Percentiles rank a stretch among this genome's conserved stretches.
Evolutionary conservation across 2,888 invertebrate genomes (phyloP).

Genomic region (Oegoconia quadripuncta): DNA sequence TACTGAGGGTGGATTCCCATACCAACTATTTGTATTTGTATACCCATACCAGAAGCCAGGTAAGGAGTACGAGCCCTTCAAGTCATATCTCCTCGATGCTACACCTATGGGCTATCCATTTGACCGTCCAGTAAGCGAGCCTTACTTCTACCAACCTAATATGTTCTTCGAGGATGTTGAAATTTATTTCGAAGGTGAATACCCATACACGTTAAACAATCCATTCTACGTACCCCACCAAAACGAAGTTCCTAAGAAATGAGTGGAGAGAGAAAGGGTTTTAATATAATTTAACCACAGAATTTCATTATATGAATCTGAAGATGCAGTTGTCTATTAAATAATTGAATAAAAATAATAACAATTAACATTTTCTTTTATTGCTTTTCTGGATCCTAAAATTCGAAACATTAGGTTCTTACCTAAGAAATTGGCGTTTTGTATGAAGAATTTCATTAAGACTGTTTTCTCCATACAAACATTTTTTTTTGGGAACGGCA

Average conservation of each 20-base stretch:
- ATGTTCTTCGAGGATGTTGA: constrained; percentile 79
- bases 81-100: constrained; percentile 58
- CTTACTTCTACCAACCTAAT: constrained; percentile 76
- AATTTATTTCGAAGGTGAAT: constrained; percentile 56
- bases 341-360: too few relatives aligned
- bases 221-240: constrained; percentile 7
- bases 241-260: constrained; percentile 13
- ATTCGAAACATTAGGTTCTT: too few relatives aligned
- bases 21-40: constrained; percentile 82
- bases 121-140: constrained; percentile 70
- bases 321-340: too few relatives aligned
- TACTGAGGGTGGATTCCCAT: constrained; percentile 81
- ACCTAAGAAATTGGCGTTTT: too few relatives aligned
- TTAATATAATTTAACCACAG: constrained; percentile 17
- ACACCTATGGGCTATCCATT: constrained; percentile 79
- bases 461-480: too few relatives aligned
- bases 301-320: constrained; percentile 34
- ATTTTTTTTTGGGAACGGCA: too few relatives aligned
- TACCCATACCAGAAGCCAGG: constrained; percentile 70
- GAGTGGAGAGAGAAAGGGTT: constrained; percentile 7
- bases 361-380: too few relatives aligned
- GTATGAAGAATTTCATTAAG: too few relatives aligned
- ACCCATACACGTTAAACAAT: constrained; percentile 10
- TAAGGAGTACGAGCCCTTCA: constrained; percentile 43
- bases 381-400: too few relatives aligned